Percentiles rank a stretch among this genome's conserved stretches.
Conservation (phyloP, 2,113 vertebrate species). For the Dermatemys mawii region DNA sequence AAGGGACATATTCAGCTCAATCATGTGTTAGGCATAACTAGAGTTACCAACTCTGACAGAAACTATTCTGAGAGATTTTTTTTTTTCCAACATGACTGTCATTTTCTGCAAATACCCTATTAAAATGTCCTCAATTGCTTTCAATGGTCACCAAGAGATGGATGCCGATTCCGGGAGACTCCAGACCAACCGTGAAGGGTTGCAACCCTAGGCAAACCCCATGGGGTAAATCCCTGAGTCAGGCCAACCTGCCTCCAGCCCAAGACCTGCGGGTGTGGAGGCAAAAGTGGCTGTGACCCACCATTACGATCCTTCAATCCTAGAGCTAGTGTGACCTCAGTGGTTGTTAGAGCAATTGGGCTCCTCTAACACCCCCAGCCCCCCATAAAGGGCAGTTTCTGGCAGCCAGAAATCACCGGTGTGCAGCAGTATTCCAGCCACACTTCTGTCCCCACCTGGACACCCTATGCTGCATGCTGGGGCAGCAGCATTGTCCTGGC, state of each 20-base stretch:
- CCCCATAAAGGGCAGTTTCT: neutral
- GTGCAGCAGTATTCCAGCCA: neutral
- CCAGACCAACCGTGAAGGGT: no score
- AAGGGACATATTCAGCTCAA: neutral
- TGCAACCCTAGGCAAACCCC: no score
- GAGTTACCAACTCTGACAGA: no score
- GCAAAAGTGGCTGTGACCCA: neutral
- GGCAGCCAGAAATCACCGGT: neutral
- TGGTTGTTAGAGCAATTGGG: neutral
- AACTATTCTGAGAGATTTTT: no score
- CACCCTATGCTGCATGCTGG: rapidly evolving
- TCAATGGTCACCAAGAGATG: no score
- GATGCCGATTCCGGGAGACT: no score
- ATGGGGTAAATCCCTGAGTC: neutral
- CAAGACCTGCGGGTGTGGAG: neutral
- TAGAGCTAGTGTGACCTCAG: neutral
- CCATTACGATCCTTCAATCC: neutral
- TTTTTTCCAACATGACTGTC: no score
- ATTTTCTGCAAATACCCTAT: no score
- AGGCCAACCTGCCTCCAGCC: neutral
- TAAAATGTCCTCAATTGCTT: no score
- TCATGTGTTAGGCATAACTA: neutral
- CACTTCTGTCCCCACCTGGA: neutral
- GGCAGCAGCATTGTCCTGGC: neutral
- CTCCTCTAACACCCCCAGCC: neutral